A percentile compares a stretch with the other conserved stretches of the same genome.
These are phyloP conservation scores for Gastrophryne carolinensis DNA, from an alignment of 2,797 vertebrate genomes.

Conservation along the genomic window DNA sequence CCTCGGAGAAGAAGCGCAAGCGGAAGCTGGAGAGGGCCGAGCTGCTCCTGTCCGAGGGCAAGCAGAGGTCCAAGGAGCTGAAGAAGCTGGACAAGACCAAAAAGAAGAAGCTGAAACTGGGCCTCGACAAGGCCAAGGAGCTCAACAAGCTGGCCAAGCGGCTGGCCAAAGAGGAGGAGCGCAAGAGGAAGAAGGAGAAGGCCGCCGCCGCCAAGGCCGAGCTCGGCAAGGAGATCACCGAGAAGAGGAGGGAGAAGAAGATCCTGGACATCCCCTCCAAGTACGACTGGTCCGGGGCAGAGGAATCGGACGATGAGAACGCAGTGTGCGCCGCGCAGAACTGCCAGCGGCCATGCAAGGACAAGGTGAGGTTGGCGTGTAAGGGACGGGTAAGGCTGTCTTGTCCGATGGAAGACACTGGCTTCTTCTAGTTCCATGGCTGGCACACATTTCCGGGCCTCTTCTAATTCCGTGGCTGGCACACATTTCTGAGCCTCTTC, in stretches of 20 bases:
- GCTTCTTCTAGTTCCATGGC: no score
- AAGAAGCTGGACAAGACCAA: conserved; percentile 91
- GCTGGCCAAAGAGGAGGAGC: conserved; percentile 94
- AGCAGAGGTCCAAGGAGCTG: conserved; percentile 88
- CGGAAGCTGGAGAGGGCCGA: conserved; percentile 91
- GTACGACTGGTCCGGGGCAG: conserved; percentile 97
- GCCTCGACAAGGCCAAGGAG: conserved; percentile 88
- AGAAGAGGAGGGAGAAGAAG: conserved; percentile 93
- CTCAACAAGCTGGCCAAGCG: conserved; percentile 94
- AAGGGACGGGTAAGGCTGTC: neutral
- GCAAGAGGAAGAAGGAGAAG: conserved; percentile 93
- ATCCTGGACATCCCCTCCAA: conserved; percentile 96
- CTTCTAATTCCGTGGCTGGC: no score
- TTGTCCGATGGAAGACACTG: no score
- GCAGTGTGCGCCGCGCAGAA: conserved; percentile 94
- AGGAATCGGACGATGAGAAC: conserved; percentile 96
- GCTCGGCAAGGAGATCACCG: conserved; percentile 81
- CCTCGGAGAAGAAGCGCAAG: conserved; percentile 90
- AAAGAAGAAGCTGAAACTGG: conserved; percentile 96
- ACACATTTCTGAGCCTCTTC: no score
- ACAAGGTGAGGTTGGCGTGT: conserved; percentile 81
- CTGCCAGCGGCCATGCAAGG: conserved; percentile 96
- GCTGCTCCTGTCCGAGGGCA: conserved; percentile 81
- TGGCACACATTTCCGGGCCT: no score
- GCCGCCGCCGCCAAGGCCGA: conserved; percentile 82